These are phyloP conservation scores for crab-eating macaque (Macaca fascicularis) DNA, from an alignment of 2,113 vertebrate species.

Conservation along the genomic window T2T-MFA8v1.1 NC_088379.1:142602001-142602500, in stretches of 20 bases:
- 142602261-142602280: background rate
- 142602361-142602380: background rate
- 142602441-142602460: background rate
- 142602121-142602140: background rate
- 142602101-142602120: background rate
- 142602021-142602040: rapidly evolving
- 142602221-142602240: background rate
- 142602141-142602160: background rate
- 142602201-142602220: background rate
- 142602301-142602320: background rate
- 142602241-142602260: background rate
- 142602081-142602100: background rate
- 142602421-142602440: background rate
- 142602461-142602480: background rate
- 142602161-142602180: background rate
- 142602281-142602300: background rate
- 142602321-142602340: background rate
- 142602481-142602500: background rate
- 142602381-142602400: background rate
- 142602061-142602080: no score
- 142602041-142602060: no score
- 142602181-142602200: background rate
- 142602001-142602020: no score
- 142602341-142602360: background rate
- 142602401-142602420: background rate